A percentile compares a stretch with the other conserved stretches of the same genome.
Evolutionary conservation across 2,888 invertebrate genomes (phyloP).

Genomic region (Meteorus cinctellus): DNA sequence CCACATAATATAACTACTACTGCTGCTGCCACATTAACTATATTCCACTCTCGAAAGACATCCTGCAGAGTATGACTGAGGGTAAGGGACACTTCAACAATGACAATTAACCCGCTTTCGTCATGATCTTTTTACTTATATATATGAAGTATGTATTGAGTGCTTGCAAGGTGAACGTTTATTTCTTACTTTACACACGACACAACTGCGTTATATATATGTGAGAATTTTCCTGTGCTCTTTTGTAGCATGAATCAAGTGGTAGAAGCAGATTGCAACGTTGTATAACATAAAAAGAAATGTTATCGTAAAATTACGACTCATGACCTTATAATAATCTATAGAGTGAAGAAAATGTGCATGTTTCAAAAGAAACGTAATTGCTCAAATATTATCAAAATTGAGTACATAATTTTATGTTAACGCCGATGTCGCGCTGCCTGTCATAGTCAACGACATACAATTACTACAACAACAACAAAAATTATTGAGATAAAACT

Average conservation of each 20-base stretch:
- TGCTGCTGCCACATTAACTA: not conserved
- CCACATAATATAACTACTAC: not conserved
- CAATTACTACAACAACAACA: not conserved
- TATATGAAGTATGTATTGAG: not conserved
- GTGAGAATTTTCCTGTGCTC: slow-evolving; percentile 15
- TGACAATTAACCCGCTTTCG: slow-evolving; percentile 63
- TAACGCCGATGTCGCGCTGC: not conserved
- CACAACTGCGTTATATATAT: not conserved
- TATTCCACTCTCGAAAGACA: slow-evolving; percentile 49
- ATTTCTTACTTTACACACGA: slow-evolving; percentile 27
- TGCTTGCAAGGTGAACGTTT: slow-evolving; percentile 39
- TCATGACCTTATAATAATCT: slow-evolving; percentile 20
- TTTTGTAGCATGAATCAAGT: not conserved
- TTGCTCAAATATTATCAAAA: not conserved
- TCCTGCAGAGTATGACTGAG: slow-evolving; percentile 57
- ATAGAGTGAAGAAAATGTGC: slow-evolving; percentile 19
- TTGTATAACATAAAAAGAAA: slow-evolving; percentile 3
- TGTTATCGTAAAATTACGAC: slow-evolving; percentile 26
- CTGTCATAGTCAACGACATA: not conserved
- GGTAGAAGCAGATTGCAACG: not conserved
- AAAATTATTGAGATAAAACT: slow-evolving; percentile 1
- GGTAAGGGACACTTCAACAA: slow-evolving; percentile 61
- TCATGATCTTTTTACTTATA: slow-evolving; percentile 11
- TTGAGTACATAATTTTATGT: not conserved
- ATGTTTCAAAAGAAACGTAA: slow-evolving; percentile 1